phyloP scores from a whole-genome alignment of 1,140 invertebrate species.

The Ips typographus region DNA sequence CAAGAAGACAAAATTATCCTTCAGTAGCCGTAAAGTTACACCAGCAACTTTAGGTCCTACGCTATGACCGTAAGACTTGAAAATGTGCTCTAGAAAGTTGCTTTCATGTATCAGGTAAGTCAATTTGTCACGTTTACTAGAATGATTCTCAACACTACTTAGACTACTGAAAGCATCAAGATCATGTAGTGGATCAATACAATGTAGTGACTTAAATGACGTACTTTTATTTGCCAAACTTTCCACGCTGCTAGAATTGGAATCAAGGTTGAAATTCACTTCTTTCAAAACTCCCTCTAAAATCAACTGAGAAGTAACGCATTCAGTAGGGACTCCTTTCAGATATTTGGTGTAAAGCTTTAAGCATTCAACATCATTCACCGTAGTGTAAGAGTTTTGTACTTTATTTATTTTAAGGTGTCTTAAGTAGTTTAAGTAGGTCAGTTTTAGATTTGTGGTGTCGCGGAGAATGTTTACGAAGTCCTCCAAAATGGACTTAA shows the following conservation, averaged over 20 bases:
- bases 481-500: conserved; percentile 15
- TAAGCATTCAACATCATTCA: conserved; percentile 14
- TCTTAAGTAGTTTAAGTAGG: conserved; percentile 35
- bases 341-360: conserved; percentile 31
- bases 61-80: conserved; percentile 27
- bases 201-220: conserved; percentile 9
- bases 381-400: conserved; percentile 11
- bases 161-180: neutral
- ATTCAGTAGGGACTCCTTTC: conserved; percentile 28
- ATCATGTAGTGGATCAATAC: conserved; percentile 10
- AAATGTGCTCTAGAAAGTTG: conserved; percentile 14
- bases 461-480: conserved; percentile 23
- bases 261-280: conserved; percentile 15
- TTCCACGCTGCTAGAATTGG: neutral
- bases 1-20: conserved; percentile 13
- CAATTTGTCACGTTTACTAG: neutral
- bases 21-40: conserved; percentile 7
- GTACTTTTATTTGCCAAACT: conserved; percentile 2
- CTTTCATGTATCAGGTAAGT: conserved; percentile 27
- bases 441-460: conserved; percentile 33
- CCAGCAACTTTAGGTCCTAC: conserved; percentile 12
- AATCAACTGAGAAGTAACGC: conserved; percentile 12
- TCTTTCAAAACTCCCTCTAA: conserved; percentile 30
- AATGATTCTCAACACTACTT: neutral
- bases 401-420: conserved; percentile 29